Conservation (phyloP, 2,113 vertebrate genomes). For the Physeter macrocephalus region DNA sequence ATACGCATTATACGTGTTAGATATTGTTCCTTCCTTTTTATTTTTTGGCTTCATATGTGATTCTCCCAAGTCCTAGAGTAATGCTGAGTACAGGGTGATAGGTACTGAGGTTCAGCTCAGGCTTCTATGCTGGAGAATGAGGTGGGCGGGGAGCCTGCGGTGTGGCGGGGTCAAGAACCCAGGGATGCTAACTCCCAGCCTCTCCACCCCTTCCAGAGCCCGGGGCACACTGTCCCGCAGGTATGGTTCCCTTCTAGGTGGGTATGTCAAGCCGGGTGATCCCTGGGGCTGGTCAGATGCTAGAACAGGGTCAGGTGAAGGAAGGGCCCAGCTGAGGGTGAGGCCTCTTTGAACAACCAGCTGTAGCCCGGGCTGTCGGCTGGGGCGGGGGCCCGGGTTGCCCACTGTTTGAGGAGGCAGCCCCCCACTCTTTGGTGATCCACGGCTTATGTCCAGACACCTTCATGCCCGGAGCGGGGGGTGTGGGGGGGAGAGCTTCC, state of each 20-base stretch:
- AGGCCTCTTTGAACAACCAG: background rate
- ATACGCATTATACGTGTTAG: background rate
- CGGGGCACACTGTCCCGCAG: accelerated
- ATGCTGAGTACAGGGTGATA: background rate
- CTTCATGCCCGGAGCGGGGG: background rate
- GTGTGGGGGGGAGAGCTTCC: background rate
- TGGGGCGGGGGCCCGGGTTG: background rate
- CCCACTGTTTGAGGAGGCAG: background rate
- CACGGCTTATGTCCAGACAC: background rate
- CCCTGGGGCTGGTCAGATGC: background rate
- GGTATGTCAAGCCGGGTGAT: background rate
- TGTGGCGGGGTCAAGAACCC: background rate
- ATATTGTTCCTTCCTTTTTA: background rate
- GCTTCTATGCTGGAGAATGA: background rate
- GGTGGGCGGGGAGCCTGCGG: background rate
- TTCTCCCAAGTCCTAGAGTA: background rate
- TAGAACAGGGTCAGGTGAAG: background rate
- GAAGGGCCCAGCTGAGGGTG: background rate
- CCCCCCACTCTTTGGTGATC: background rate
- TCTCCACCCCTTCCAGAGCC: background rate
- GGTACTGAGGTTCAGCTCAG: background rate
- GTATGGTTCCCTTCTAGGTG: background rate
- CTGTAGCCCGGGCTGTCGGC: background rate
- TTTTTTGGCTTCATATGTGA: background rate
- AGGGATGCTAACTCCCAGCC: background rate